Evolutionary conservation across 1,140 invertebrate genomes (phyloP).

Genomic region (Drosophila subobscura): DNA sequence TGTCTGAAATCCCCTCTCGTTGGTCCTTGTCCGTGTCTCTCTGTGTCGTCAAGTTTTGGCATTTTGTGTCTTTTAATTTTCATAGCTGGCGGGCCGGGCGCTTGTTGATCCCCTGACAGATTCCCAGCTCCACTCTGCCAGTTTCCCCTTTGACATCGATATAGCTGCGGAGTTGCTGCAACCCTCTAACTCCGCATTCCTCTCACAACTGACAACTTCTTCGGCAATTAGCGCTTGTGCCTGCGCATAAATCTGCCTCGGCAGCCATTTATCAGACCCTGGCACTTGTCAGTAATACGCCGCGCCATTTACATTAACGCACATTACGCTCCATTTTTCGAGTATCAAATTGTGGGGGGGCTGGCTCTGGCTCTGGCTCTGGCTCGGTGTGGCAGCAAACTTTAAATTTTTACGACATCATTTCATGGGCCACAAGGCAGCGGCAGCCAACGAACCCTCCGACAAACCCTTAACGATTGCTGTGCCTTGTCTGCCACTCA

Average conservation of each 20-base stretch:
- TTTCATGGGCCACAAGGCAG: conserved; percentile 77
- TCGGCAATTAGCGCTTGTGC: conserved; percentile 68
- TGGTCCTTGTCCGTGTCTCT: background rate
- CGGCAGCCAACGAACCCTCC: conserved; percentile 2
- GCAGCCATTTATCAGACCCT: conserved; percentile 35
- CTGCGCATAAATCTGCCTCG: conserved; percentile 51
- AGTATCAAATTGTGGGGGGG: conserved; percentile 71
- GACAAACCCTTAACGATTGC: conserved; percentile 67
- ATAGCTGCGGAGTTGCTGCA: conserved; percentile 1
- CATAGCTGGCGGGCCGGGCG: conserved; percentile 45
- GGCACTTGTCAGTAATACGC: conserved; percentile 82
- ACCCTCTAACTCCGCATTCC: too few species aligned
- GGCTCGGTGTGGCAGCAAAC: conserved; percentile 59
- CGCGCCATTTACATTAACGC: conserved; percentile 82
- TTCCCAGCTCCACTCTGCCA: conserved; percentile 29
- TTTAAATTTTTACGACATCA: conserved; percentile 82
- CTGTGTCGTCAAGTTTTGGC: conserved; percentile 50
- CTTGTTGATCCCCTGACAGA: conserved; percentile 54
- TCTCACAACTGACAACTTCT: conserved; percentile 1
- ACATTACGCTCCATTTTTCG: conserved; percentile 79
- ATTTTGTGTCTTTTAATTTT: conserved; percentile 70
- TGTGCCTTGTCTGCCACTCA: conserved; percentile 23
- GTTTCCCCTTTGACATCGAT: conserved; percentile 38
- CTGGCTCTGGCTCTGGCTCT: conserved; percentile 33
- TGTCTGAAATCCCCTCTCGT: background rate